phyloP scores from a whole-genome alignment of 2,797 vertebrate species.

The Aldrovandia affinis region DNA sequence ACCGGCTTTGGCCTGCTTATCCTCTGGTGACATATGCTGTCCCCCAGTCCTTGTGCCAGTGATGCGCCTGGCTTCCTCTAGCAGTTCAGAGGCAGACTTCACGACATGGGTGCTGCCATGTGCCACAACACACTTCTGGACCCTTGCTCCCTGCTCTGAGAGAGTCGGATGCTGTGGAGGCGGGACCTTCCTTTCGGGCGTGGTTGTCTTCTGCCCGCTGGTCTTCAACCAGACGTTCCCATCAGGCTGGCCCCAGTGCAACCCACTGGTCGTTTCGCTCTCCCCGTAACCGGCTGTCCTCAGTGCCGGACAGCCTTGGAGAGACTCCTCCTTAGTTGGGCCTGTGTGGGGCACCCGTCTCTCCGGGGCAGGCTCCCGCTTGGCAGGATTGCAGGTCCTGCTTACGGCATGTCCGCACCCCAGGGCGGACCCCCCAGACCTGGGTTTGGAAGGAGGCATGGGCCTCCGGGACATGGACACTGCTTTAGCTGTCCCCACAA shows the following conservation, averaged over 20 bases:
- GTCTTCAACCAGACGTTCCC: not conserved
- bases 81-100: slow-evolving; percentile 48
- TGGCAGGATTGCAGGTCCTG: slow-evolving; percentile 13
- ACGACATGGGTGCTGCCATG: slow-evolving; percentile 40
- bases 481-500: slow-evolving; percentile 63
- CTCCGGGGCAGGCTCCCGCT: slow-evolving; percentile 35
- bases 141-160: slow-evolving; percentile 19
- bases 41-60: slow-evolving; percentile 38
- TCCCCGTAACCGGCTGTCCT: slow-evolving; percentile 33
- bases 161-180: not conserved
- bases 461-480: slow-evolving; percentile 50
- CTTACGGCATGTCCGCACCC: not conserved
- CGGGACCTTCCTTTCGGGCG: not conserved
- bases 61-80: slow-evolving; percentile 47
- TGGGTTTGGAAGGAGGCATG: slow-evolving; percentile 38
- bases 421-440: slow-evolving; percentile 41
- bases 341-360: slow-evolving; percentile 12
- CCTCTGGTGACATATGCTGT: slow-evolving; percentile 41
- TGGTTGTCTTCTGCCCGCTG: slow-evolving; percentile 30
- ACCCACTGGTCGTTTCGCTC: slow-evolving; percentile 25
- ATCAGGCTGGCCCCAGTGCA: slow-evolving; percentile 33
- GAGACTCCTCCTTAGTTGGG: not conserved
- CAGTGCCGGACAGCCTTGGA: slow-evolving; percentile 4
- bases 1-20: slow-evolving; percentile 25
- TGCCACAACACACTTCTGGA: slow-evolving; percentile 27